These are phyloP conservation scores for Idaea dimidiata DNA, from an alignment of 2,888 invertebrate species.

Conservation along the genomic window DNA sequence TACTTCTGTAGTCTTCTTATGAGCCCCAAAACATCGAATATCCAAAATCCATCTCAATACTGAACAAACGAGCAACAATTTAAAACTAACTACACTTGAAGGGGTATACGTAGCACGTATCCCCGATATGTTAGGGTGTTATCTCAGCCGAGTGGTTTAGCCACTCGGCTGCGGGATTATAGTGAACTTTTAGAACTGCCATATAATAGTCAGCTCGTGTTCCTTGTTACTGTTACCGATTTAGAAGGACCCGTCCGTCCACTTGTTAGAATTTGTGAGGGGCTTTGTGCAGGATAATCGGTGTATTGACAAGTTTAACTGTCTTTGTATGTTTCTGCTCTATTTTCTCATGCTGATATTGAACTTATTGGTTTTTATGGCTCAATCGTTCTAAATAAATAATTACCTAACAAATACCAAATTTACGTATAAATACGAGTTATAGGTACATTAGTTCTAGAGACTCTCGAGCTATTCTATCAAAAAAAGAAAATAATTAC, in stretches of 20 bases:
- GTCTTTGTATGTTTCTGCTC: neutral
- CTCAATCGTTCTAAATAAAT: too few relatives aligned
- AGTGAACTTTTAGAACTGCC: neutral
- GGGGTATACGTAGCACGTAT: slow-evolving; percentile 23
- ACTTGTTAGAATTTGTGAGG: neutral
- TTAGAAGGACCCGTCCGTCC: neutral
- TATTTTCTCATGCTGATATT: neutral
- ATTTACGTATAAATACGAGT: too few relatives aligned
- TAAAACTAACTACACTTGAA: slow-evolving; percentile 1
- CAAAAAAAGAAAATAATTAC: too few relatives aligned
- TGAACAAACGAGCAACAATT: slow-evolving; percentile 4
- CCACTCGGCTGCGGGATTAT: slow-evolving; percentile 12
- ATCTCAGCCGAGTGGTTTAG: slow-evolving; percentile 33
- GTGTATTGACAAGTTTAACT: neutral
- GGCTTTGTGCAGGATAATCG: neutral
- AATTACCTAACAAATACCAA: too few relatives aligned
- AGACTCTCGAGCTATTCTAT: too few relatives aligned
- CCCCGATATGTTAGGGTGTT: slow-evolving; percentile 38
- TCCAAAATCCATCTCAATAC: slow-evolving; percentile 9
- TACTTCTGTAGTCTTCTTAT: neutral
- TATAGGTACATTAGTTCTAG: too few relatives aligned
- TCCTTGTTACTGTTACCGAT: neutral
- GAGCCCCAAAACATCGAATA: slow-evolving; percentile 1
- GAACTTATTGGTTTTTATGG: too few relatives aligned
- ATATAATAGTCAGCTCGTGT: neutral